Base-by-base conservation (phyloP, 2,888 invertebrate species). In the Drosophila anomalata region DNA sequence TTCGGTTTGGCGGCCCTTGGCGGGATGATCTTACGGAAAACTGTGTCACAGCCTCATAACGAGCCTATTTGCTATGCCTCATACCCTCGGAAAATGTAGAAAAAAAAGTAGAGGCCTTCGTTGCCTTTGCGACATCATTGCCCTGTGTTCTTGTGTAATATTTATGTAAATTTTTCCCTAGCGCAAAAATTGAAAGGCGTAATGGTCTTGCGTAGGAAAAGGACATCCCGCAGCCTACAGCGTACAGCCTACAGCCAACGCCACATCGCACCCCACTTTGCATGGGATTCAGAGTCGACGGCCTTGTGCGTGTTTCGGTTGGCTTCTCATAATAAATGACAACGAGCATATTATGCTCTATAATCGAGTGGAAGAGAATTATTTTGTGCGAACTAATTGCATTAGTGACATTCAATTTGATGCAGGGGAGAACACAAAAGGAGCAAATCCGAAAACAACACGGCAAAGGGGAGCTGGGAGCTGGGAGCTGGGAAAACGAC, bases 341-440 rank as follows among this genome's bases (percentile, higher is more conserved):
- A 84, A 79, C 74, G 79, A 77, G 76, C 84, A 79, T 85, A 87
- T 87, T 85, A 85, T 73, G 76, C 78, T 74, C 83, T 74, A 87
- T 77, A 87, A 88, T 87, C 79, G 81, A 78, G 86, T 86, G 89
- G 87, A 87, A 87, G 78, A 78, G 79, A 86, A 79, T 84, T 87
- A 85, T 85, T 85, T 87, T 85, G 80, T 87, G 77, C 77, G 78
- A 83, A 81, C 87, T 88, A 88, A 89, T 88, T 88, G 88, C 83
- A 88, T 88, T 88, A 89, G 89, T 88, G 75, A 88, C 89, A 87
- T 88, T 88, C 87, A 88, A 87, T 87, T 87, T 87, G 79, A 82
- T 78, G 70, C 73, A n/a, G 33, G 33, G 52, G 29, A 31, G 42
- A 29, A n/a, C 41, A 9, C 17, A 11, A 20, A 31, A 33, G 26